Evolutionary conservation across 2,113 vertebrate genomes (phyloP).

Genomic region (Donacobius atricapilla): DNA sequence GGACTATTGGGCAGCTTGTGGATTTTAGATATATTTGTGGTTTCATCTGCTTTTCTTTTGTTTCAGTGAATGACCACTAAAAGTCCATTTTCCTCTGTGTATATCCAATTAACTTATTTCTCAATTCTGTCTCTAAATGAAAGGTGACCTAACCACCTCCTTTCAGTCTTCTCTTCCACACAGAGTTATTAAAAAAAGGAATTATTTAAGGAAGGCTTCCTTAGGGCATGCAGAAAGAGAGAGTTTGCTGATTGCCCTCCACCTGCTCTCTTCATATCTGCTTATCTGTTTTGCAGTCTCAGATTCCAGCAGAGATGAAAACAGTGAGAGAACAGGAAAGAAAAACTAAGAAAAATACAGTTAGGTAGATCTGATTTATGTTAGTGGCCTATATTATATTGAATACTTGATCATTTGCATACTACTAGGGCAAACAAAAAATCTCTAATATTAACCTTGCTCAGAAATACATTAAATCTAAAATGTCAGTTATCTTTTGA

Average conservation of each 20-base stretch:
- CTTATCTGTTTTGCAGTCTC: background rate
- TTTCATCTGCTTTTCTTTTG: background rate
- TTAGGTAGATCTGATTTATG: background rate
- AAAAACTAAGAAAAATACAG: background rate
- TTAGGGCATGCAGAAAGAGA: background rate
- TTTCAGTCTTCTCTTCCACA: background rate
- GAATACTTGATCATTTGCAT: background rate
- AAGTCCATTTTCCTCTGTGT: background rate
- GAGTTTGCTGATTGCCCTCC: background rate
- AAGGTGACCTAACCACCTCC: background rate
- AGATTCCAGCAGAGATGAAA: background rate
- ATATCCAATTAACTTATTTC: background rate
- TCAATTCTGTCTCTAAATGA: background rate
- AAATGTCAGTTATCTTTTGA: background rate
- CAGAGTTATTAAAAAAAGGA: fast-evolving
- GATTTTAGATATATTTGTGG: background rate
- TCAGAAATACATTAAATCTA: background rate
- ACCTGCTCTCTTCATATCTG: background rate
- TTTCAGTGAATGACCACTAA: background rate
- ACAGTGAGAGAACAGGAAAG: background rate
- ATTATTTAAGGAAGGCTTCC: background rate
- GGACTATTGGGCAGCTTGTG: background rate
- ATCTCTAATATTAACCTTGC: background rate
- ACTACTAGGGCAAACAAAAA: background rate
- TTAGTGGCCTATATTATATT: background rate